Base-by-base conservation (phyloP, 2,797 vertebrate genomes). In the Gallinago solitaria region DNA sequence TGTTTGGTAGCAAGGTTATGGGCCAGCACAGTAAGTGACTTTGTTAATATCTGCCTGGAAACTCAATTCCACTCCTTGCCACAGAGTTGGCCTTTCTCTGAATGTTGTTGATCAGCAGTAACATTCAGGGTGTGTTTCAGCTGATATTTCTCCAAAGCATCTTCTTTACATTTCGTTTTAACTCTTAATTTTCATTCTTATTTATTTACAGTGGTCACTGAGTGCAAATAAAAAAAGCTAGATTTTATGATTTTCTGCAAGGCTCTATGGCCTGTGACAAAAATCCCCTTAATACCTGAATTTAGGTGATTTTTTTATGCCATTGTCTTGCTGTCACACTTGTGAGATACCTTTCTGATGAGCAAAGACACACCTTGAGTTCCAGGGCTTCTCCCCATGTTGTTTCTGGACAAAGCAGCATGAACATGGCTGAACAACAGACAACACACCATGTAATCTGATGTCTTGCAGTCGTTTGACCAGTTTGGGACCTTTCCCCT, bases 401-500 rank as follows among this genome's bases (percentile, higher is more conserved):
- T 74, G 5, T 11, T 33, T 37, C 18, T 50, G 51, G 41, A 24
- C 32, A 33, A 37, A 73, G 24, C 23, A 69, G 12, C 27, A 11
- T 2, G 27, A 27, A 23, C 13, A 10, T 3, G 4, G 2, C 30
- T 23, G 51, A 74, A 57, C 0, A 3, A 16, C 50, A 47, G n/a
- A 25, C 35, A 68, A 16, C 18, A 5, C 12, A 6, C 8, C 60
- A 12, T 1, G 1, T 9, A 53, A 0, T 6, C 8, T 7, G 15
- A 3, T 65, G 41, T 12, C 63, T 16, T 41, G 11, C 16, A 13
- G 33, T 37, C 11, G 1, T 71, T 64, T 59, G 39, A 25, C 21
- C 45, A 39, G 18, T 11, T 19, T 28, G 73, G 24, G 64, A 28
- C 14, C 11, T n/a, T 64, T 21, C 15, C 7, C 25, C 14, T 33